These are phyloP conservation scores for Natrix natrix DNA, from an alignment of 2,797 vertebrate species.

Conservation along the genomic window DNA sequence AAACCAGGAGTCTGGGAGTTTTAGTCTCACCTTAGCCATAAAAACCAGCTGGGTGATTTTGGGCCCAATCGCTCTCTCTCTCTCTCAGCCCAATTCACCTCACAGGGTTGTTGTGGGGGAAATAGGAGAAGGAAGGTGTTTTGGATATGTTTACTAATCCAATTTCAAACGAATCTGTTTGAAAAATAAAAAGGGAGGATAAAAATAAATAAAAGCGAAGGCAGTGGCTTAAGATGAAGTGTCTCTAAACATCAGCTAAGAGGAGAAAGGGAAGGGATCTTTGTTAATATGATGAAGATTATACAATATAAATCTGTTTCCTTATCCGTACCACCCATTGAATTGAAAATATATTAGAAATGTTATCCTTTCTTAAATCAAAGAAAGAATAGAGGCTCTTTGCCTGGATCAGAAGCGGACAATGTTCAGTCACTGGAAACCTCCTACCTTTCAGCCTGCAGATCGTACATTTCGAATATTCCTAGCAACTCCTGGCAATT, in stretches of 20 bases:
- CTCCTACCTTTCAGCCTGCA: conserved; percentile 17
- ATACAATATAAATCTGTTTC: background rate
- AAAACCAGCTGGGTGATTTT: no score
- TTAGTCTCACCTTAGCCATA: no score
- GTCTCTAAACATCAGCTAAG: background rate
- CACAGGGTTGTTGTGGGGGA: background rate
- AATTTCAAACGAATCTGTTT: background rate
- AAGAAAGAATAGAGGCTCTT: background rate
- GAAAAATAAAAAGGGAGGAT: background rate
- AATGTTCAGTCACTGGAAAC: background rate
- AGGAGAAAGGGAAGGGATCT: background rate
- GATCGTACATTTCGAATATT: background rate
- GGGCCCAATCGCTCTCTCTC: background rate
- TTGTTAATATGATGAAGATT: background rate
- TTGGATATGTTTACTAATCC: background rate
- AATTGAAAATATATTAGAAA: background rate
- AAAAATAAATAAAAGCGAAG: background rate
- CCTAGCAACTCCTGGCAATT: background rate
- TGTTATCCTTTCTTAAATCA: background rate
- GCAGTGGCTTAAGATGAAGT: background rate
- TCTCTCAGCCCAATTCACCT: background rate
- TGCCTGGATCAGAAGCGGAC: background rate
- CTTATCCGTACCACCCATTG: background rate
- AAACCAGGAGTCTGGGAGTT: no score
- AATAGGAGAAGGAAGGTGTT: background rate